Base-by-base conservation (phyloP, 2,113 vertebrate species). In the Xenopus borealis region DNA sequence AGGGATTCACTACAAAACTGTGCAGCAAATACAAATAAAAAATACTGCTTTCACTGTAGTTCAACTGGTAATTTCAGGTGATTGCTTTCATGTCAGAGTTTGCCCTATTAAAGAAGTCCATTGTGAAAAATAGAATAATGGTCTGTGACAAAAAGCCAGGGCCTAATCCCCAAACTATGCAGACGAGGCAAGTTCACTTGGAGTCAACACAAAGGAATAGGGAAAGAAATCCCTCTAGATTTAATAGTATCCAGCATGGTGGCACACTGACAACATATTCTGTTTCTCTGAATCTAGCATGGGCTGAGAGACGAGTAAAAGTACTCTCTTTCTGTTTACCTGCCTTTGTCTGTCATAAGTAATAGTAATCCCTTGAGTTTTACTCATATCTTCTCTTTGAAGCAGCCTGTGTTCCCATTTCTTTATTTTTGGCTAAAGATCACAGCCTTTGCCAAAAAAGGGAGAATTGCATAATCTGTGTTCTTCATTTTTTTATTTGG, bases 171-270 rank as follows among this genome's bases (percentile, higher is more conserved):
- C 13, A 23, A 62, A 44, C 23, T 75, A 67, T 75, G 72, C 55
- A 75, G 72, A 67, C 55, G 66, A 75, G 61, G 67, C 72, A 75
- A 75, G 64, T 65, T 68, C 45, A 18, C 19, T 66, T 67, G 44
- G 52, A 61, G 40, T 44, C 64, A 75, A 50, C 23, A 30, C 64
- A 67, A 75, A 75, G 52, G 61, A 47, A 61, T 10, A 58, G 52
- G 58, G 17, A 52, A 66, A 47, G 57, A 74, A 44, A 46, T 2
- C 33, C 18, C 17, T 75, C 27, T 67, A 67, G 64, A 67, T 30
- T 45, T 67, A 61, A 61, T 67, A 27, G 55, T 67, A 75, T 50
- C 64, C 63, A 75, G 72, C 8, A 20, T 61, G 63, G 62, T 75
- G 64, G 64, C 72, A 75, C 52, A 40, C 64, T 67, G 72, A 75